Evolutionary conservation across 1,140 invertebrate species (phyloP).

Genomic region (Bicyclus anynana): DNA sequence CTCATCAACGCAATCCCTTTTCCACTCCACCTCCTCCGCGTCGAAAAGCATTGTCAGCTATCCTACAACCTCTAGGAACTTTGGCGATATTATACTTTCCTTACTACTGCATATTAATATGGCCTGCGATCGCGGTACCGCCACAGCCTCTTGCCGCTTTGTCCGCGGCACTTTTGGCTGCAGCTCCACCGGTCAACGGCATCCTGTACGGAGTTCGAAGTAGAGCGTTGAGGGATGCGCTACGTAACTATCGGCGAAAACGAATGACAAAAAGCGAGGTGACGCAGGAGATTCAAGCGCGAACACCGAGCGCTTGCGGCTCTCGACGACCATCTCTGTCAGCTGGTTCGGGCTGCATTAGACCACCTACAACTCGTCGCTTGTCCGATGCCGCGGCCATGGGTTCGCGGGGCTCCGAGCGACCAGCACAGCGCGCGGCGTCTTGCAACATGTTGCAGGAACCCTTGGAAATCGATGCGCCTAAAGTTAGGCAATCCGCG

Average conservation of each 20-base stretch:
- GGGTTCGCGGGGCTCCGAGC: slow-evolving; percentile 57
- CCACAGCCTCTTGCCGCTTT: slow-evolving; percentile 78
- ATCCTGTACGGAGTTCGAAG: slow-evolving; percentile 88
- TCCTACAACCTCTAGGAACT: slow-evolving; percentile 84
- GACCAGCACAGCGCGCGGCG: slow-evolving; percentile 65
- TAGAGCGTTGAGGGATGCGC: slow-evolving; percentile 82
- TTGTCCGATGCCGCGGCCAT: slow-evolving; percentile 82
- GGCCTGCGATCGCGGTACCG: slow-evolving; percentile 78
- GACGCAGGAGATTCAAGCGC: slow-evolving; percentile 86
- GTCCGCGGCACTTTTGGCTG: slow-evolving; percentile 81
- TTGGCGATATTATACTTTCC: slow-evolving; percentile 85
- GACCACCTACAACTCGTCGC: slow-evolving; percentile 79
- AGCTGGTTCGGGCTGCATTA: slow-evolving; percentile 80
- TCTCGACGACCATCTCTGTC: slow-evolving; percentile 85
- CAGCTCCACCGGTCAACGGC: slow-evolving; percentile 84
- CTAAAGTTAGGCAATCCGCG: slow-evolving; percentile 50
- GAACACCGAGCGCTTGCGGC: slow-evolving; percentile 86
- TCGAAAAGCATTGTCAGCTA: slow-evolving; percentile 82
- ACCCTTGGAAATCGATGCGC: slow-evolving; percentile 66
- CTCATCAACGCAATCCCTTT: slow-evolving; percentile 87
- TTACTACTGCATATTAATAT: slow-evolving; percentile 84
- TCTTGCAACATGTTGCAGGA: slow-evolving; percentile 77
- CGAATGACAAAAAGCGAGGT: slow-evolving; percentile 87
- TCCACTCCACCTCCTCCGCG: slow-evolving; percentile 80
- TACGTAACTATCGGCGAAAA: slow-evolving; percentile 89